Evolutionary conservation across 2,113 vertebrate genomes (phyloP).

Genomic region (Turnix velox): DNA sequence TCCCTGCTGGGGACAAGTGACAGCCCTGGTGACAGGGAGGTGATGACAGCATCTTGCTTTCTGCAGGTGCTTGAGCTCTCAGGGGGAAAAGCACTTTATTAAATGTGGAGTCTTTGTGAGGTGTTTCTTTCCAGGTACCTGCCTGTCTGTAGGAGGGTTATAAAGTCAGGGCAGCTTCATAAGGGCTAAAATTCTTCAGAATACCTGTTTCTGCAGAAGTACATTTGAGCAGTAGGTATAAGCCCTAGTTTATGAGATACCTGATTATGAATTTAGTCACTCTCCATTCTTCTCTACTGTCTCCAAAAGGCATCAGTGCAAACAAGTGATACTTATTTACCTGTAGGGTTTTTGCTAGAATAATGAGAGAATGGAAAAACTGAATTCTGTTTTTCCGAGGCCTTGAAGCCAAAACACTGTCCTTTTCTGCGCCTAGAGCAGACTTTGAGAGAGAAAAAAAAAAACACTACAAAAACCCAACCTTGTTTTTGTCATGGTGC

Average conservation of each 20-base stretch:
- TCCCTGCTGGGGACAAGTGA: background rate
- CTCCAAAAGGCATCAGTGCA: background rate
- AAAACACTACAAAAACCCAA: background rate
- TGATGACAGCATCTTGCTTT: constrained; percentile 17
- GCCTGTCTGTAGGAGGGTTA: background rate
- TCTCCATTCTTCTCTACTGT: background rate
- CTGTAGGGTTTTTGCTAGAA: background rate
- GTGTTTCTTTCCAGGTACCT: background rate
- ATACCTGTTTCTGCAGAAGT: background rate
- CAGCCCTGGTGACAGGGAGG: rapidly evolving
- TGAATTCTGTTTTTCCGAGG: background rate
- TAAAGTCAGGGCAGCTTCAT: background rate
- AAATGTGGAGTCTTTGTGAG: background rate
- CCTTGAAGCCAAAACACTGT: background rate
- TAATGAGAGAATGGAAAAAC: constrained; percentile 32
- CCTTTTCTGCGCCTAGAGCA: background rate
- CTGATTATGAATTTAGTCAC: background rate
- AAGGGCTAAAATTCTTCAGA: background rate
- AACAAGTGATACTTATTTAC: background rate
- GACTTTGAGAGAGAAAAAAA: background rate
- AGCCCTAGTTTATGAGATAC: background rate
- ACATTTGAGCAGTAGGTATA: background rate
- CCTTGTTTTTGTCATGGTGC: background rate
- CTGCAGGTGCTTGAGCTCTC: background rate
- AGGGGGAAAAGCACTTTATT: background rate